phyloP scores from a whole-genome alignment of 2,797 vertebrate genomes.

The Nyctibius grandis region DNA sequence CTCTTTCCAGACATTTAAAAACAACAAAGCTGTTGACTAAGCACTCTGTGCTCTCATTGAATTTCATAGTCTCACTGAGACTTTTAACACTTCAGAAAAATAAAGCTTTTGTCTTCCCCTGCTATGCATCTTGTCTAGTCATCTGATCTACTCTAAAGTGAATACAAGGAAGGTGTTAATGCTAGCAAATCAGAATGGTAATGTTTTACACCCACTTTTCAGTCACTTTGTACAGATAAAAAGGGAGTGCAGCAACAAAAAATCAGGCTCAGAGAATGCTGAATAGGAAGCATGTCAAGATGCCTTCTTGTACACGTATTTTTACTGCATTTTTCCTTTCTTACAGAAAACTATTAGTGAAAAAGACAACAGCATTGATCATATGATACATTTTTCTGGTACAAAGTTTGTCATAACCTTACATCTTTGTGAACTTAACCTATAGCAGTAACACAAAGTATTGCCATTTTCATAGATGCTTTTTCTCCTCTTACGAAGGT shows the following conservation, averaged over 20 bases:
- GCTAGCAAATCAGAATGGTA: neutral
- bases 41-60: neutral
- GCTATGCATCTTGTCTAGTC: neutral
- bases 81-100: neutral
- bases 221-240: neutral
- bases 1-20: neutral
- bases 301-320: neutral
- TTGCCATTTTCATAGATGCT: neutral
- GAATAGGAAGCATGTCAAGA: neutral
- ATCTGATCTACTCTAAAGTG: neutral
- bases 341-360: neutral
- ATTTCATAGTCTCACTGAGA: neutral
- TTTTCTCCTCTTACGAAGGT: neutral
- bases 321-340: neutral
- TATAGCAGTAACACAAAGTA: neutral
- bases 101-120: neutral
- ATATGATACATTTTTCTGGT: neutral
- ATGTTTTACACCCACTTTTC: neutral
- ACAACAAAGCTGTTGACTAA: neutral
- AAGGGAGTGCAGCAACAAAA: neutral
- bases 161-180: neutral
- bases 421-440: neutral
- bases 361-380: neutral
- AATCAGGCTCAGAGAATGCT: neutral
- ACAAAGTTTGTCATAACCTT: neutral